Conservation (phyloP, 1,140 invertebrate genomes). For the Apocrypta bakeri region DNA sequence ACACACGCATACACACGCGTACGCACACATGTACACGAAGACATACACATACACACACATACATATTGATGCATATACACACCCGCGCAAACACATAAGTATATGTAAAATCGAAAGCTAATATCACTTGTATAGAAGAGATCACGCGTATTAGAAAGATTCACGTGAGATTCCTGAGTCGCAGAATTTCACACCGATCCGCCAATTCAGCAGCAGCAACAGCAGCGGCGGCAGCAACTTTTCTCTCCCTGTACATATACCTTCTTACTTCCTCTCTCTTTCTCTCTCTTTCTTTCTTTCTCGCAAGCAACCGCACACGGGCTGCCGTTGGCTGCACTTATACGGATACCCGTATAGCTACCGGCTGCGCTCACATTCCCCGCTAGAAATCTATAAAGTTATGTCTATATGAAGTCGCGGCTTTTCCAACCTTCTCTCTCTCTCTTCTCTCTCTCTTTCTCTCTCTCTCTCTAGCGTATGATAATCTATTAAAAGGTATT, state of each 20-base stretch:
- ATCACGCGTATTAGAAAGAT: not conserved
- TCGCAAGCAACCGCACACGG: not conserved
- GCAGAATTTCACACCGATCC: not conserved
- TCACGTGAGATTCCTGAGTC: not conserved
- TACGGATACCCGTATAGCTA: not conserved
- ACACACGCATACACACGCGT: no score
- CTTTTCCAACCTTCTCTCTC: not conserved
- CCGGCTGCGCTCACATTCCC: not conserved
- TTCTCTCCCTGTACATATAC: not conserved
- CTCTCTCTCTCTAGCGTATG: not conserved
- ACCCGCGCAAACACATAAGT: no score
- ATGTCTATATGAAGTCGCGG: slow-evolving; percentile 5
- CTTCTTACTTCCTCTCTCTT: not conserved
- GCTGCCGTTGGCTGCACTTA: not conserved
- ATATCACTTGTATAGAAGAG: no score
- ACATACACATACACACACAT: no score
- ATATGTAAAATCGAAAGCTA: no score
- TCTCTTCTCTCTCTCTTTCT: not conserved
- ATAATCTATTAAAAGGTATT: slow-evolving; percentile 16
- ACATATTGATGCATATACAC: no score
- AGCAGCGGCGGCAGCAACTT: no score
- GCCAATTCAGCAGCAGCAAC: not conserved
- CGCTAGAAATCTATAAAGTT: slow-evolving; percentile 5
- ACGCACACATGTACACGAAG: no score
- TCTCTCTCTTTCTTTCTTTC: not conserved